phyloP scores from a whole-genome alignment of 2,113 vertebrate genomes.

The Oceanodroma tethys region DNA sequence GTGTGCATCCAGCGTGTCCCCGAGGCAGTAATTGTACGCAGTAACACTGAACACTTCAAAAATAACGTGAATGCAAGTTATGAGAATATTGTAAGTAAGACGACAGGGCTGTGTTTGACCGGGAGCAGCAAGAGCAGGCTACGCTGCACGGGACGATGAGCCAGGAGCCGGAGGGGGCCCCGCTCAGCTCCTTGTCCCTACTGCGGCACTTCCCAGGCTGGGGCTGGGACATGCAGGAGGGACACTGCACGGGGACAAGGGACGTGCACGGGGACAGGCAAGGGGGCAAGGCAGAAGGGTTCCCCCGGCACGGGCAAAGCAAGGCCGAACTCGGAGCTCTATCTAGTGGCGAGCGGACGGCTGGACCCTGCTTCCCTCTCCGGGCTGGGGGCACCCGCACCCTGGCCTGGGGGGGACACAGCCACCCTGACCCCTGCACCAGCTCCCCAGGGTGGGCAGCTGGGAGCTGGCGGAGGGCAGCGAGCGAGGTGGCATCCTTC shows the following conservation, averaged over 20 bases:
- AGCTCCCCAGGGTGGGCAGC: not conserved
- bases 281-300: not conserved
- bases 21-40: not conserved
- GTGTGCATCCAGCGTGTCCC: not conserved
- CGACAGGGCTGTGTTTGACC: fast-evolving
- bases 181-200: fast-evolving
- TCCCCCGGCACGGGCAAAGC: not conserved
- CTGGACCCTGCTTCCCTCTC: not conserved
- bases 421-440: not conserved
- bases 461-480: not conserved
- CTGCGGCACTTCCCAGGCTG: no score
- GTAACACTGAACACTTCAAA: not conserved
- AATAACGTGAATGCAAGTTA: fast-evolving
- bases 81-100: not conserved
- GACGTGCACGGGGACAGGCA: not conserved
- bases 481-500: fast-evolving
- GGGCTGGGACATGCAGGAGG: not conserved
- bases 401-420: not conserved
- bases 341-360: not conserved
- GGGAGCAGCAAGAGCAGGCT: not conserved
- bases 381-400: fast-evolving
- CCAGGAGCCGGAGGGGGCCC: fast-evolving
- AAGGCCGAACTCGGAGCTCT: not conserved
- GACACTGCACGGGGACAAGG: not conserved
- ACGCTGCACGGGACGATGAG: fast-evolving